Conservation (phyloP, 2,113 vertebrate genomes). For the Hippocampus barbouri region DNA sequence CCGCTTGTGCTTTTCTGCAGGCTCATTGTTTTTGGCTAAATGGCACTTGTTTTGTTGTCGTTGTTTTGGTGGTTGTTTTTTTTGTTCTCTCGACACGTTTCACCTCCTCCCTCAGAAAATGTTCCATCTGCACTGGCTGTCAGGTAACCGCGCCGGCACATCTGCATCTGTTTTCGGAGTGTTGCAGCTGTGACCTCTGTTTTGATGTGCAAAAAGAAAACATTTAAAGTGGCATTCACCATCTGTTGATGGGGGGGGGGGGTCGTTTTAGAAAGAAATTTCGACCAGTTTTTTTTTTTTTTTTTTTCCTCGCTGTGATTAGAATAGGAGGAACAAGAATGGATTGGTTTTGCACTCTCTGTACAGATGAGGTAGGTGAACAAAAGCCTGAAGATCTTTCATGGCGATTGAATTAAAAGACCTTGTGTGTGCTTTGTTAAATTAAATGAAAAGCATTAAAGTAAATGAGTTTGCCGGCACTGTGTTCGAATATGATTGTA, state of each 20-base stretch:
- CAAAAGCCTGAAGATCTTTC: constrained; percentile 26
- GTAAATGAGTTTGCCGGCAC: constrained; percentile 18
- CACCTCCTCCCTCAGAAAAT: constrained; percentile 38
- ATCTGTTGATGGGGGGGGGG: constrained; percentile 45
- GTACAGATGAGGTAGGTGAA: constrained; percentile 35
- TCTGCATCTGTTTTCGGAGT: constrained; percentile 62
- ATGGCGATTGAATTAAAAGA: constrained; percentile 24
- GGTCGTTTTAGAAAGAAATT: constrained; percentile 22
- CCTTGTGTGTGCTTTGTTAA: constrained; percentile 27
- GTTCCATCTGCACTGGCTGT: constrained; percentile 62
- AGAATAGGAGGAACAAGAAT: constrained; percentile 41
- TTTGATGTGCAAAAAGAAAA: constrained; percentile 67
- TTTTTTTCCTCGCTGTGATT: constrained; percentile 46
- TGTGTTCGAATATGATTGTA: constrained; percentile 22
- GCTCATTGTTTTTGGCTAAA: constrained; percentile 43
- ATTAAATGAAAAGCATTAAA: constrained; percentile 17
- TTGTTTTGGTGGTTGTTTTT: not conserved
- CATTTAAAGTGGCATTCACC: constrained; percentile 59
- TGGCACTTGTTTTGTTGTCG: constrained; percentile 41
- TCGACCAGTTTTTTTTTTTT: not conserved
- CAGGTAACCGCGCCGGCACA: constrained; percentile 63
- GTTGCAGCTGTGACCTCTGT: constrained; percentile 66
- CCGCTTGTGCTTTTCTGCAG: constrained; percentile 44
- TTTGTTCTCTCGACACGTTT: constrained; percentile 2
- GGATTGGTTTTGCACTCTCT: constrained; percentile 49